These are phyloP conservation scores for Chiloscyllium plagiosum DNA, from an alignment of 2,113 vertebrate species.

Conservation along the genomic window DNA sequence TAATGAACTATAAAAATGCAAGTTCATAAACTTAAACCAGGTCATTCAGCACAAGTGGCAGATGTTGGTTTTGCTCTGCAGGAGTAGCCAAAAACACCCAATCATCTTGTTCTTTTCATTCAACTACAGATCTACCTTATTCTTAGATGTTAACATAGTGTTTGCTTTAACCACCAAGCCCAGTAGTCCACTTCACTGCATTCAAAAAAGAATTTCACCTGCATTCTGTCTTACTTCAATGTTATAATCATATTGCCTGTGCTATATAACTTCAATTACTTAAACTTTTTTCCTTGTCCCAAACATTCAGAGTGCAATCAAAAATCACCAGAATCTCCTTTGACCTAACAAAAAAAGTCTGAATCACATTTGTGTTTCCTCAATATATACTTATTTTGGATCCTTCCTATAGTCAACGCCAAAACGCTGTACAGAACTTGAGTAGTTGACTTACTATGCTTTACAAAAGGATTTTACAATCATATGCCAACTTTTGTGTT, in stretches of 20 bases:
- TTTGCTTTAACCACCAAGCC: neutral
- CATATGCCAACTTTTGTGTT: neutral
- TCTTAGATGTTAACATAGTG: no score
- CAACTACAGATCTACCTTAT: neutral
- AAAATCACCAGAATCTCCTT: neutral
- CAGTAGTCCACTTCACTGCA: neutral
- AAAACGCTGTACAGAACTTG: neutral
- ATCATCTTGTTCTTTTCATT: neutral
- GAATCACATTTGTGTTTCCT: neutral
- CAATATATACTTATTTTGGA: neutral
- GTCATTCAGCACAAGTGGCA: neutral
- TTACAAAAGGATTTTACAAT: neutral
- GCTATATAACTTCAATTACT: neutral
- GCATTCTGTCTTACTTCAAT: neutral
- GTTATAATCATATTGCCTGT: neutral
- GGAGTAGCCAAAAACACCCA: neutral
- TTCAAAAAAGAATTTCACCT: neutral
- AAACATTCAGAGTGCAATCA: neutral
- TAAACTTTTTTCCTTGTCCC: neutral
- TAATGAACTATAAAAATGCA: neutral
- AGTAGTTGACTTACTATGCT: neutral
- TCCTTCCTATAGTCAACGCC: neutral
- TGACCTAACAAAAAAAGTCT: neutral
- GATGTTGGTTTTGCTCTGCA: neutral
- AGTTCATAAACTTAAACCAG: neutral